Evolutionary conservation across 2,113 vertebrate genomes (phyloP).

Genomic region (Nesoenas mayeri): DNA sequence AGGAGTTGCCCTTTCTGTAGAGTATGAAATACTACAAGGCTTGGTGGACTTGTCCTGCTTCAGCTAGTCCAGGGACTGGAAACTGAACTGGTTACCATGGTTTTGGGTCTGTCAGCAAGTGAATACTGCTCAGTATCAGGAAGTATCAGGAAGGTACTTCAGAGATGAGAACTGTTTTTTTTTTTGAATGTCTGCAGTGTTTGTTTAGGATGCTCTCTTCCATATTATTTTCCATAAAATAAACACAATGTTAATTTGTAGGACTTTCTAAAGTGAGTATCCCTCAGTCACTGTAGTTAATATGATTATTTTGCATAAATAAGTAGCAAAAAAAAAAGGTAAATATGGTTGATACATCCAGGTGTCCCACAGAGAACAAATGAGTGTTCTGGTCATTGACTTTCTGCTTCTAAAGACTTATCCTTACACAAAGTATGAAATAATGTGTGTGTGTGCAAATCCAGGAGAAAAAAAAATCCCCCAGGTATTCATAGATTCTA

Average conservation of each 20-base stretch:
- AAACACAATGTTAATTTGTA: neutral
- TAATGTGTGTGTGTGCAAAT: neutral
- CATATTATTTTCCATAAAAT: neutral
- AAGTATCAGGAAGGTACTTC: neutral
- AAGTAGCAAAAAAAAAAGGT: neutral
- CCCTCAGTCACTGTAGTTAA: neutral
- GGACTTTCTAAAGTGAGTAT: neutral
- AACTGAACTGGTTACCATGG: neutral
- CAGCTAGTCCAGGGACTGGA: neutral
- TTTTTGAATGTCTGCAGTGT: neutral
- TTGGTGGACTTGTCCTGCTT: neutral
- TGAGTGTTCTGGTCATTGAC: neutral
- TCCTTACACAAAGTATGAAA: neutral
- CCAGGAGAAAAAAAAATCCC: neutral
- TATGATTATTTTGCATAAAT: neutral
- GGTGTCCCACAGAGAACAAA: neutral
- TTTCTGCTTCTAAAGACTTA: neutral
- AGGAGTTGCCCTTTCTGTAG: neutral
- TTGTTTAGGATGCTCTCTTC: neutral
- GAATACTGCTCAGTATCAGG: neutral
- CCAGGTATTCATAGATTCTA: neutral
- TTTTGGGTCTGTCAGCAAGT: neutral
- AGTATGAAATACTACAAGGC: neutral
- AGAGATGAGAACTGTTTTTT: neutral
- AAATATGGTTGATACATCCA: neutral